phyloP scores from a whole-genome alignment of 2,888 invertebrate genomes.

The Leptopilina myrica region DNA sequence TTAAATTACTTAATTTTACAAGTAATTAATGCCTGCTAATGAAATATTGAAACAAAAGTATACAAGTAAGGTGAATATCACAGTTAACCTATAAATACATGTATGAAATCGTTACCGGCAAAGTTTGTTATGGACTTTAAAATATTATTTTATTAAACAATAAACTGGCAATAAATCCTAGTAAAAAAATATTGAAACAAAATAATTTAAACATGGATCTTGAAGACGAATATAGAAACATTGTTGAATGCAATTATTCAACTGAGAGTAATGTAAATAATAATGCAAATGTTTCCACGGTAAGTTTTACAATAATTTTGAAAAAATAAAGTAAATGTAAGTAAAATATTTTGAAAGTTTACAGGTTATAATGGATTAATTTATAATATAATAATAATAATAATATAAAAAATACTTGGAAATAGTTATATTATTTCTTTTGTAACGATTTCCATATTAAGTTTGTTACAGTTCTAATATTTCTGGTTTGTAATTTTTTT shows the following conservation, averaged over 20 bases:
- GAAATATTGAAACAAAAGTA: no score
- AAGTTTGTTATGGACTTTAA: no score
- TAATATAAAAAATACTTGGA: no score
- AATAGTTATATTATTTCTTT: no score
- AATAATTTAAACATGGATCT: not conserved
- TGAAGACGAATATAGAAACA: not conserved
- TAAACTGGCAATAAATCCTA: not conserved
- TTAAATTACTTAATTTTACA: not conserved
- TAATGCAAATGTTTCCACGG: not conserved
- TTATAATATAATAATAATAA: no score
- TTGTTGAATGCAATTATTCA: not conserved
- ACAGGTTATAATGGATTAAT: no score
- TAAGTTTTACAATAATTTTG: not conserved
- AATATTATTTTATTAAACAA: not conserved
- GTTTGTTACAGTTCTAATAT: no score
- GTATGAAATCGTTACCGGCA: no score
- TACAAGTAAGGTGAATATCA: no score
- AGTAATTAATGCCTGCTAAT: not conserved
- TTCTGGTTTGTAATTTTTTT: no score
- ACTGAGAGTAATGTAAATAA: not conserved
- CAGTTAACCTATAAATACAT: no score
- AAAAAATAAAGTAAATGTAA: not conserved
- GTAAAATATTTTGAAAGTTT: not conserved
- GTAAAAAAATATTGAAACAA: not conserved
- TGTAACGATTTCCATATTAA: no score